Evolutionary conservation across 1,140 invertebrate species (phyloP), one percentile per base, ranked within the genome.

Genomic region (Heliothis subflexa): DNA sequence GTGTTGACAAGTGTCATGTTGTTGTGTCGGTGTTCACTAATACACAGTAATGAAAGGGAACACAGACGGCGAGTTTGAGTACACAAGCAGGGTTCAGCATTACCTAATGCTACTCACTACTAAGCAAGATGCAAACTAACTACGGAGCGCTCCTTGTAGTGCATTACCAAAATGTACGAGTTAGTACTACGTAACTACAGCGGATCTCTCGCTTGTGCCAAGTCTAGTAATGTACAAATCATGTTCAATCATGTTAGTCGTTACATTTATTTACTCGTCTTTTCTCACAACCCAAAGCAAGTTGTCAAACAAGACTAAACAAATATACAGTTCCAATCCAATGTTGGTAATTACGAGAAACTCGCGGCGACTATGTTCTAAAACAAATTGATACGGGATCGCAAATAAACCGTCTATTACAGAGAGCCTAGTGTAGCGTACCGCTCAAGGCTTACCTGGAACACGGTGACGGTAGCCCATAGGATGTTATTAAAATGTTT

Each of bases 401-500:
- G 92, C 91, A 94, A 94, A 93, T 92, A 91, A 93, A 94, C 89
- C 89, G 86, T 75, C 73, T 75, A 89, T 88, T 90, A 88, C 89
- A 77, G 86, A 86, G 90, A 86, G 90, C 86, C 83, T 88, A 84
- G 83, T 89, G 84, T 86, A 90, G 82, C 81, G 87, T 86, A 82
- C 85, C 80, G 85, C 79, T 83, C 85, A 85, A 89, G 79, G 94
- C 96, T 97, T 97, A 99, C 98, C 98, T 99, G 98, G 95, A 99
- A 99, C 64, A 99, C 98, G 88, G 98, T 99, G 94, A 99, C 97
- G 83, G 98, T 98, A 82, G 98, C 98, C 98, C 98, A 98, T 84
- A 99, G 96, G 95, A 99, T 97, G 96, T 98, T 98, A 97, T 99
- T 98, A 97, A 99, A 99, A 96, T 99, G 98, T 96, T 98, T 99